A percentile compares a stretch with the other conserved stretches of the same genome.
Conservation (phyloP, 64 coral and sea anemone genomes). For the Pocillopora verrucosa region DNA sequence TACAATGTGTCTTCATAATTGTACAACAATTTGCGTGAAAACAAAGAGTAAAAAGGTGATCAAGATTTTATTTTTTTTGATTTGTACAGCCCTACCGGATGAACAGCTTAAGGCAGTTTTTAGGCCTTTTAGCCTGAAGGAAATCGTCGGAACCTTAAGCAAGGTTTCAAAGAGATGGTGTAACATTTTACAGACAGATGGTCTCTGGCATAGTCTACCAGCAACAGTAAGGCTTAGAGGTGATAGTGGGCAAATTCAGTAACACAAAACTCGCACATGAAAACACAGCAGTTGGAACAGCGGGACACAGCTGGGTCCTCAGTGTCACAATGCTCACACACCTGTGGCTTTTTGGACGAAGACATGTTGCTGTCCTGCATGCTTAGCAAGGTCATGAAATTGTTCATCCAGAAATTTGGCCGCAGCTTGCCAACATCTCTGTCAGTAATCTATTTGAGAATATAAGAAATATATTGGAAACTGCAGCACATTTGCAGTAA, state of each 20-base stretch:
- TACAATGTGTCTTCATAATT: constrained; percentile 69
- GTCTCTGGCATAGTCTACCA: constrained; percentile 29
- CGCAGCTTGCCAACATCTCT: not conserved
- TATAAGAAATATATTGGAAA: too few species aligned
- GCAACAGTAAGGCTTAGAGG: too few species aligned
- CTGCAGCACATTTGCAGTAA: too few species aligned
- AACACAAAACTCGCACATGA: too few species aligned
- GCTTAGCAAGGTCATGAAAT: not conserved
- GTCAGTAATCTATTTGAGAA: not conserved
- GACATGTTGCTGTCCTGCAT: not conserved
- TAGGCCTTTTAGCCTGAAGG: constrained; percentile 71
- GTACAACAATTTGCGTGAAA: constrained; percentile 67
- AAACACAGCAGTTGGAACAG: not conserved
- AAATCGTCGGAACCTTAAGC: constrained; percentile 52
- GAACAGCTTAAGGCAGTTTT: constrained; percentile 61
- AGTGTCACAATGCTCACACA: constrained; percentile 12
- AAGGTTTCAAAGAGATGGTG: constrained; percentile 49
- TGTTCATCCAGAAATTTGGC: constrained; percentile 17
- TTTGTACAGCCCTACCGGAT: constrained; percentile 26
- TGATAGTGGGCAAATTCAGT: too few species aligned
- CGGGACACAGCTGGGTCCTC: constrained; percentile 4
- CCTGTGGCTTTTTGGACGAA: not conserved
- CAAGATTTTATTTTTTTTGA: too few species aligned
- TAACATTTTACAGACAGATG: constrained; percentile 45
- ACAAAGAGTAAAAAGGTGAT: constrained; percentile 25